Conservation (phyloP, 92 coral and sea anemone species). For the Chrysogorgia sp. region DNA sequence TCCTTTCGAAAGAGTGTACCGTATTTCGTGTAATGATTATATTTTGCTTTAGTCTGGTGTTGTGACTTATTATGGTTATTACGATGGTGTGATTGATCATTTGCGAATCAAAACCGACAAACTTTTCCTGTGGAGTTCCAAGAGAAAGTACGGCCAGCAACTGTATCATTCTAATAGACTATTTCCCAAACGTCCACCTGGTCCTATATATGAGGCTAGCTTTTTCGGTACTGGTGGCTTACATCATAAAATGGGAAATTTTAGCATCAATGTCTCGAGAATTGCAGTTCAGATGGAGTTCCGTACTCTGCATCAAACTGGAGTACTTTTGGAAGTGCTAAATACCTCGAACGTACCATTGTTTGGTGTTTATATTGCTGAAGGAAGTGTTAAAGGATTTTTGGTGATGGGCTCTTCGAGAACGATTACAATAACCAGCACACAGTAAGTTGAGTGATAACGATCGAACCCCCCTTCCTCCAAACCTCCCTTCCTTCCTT, state of each 20-base stretch:
- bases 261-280: slow-evolving; percentile 50
- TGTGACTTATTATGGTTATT: slow-evolving; percentile 34
- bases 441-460: slow-evolving; percentile 35
- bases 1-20: too few relatives aligned
- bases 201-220: slow-evolving; percentile 61
- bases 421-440: slow-evolving; percentile 36
- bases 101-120: slow-evolving; percentile 51
- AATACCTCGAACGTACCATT: slow-evolving; percentile 33
- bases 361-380: slow-evolving; percentile 47
- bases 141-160: slow-evolving; percentile 24
- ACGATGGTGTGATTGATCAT: slow-evolving; percentile 64
- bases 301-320: slow-evolving; percentile 62
- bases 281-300: slow-evolving; percentile 60
- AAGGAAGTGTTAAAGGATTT: slow-evolving; percentile 55
- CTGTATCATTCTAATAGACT: slow-evolving; percentile 51
- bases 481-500: background rate
- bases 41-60: background rate
- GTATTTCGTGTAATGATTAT: background rate
- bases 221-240: slow-evolving; percentile 67
- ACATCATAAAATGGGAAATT: slow-evolving; percentile 62
- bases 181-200: slow-evolving; percentile 43
- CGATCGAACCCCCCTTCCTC: background rate
- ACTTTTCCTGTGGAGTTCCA: slow-evolving; percentile 63
- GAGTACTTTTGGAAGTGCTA: slow-evolving; percentile 65
- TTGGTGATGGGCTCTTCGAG: slow-evolving; percentile 37